phyloP scores from a whole-genome alignment of 2,113 vertebrate species.

The Dryoscopus gambensis region DNA sequence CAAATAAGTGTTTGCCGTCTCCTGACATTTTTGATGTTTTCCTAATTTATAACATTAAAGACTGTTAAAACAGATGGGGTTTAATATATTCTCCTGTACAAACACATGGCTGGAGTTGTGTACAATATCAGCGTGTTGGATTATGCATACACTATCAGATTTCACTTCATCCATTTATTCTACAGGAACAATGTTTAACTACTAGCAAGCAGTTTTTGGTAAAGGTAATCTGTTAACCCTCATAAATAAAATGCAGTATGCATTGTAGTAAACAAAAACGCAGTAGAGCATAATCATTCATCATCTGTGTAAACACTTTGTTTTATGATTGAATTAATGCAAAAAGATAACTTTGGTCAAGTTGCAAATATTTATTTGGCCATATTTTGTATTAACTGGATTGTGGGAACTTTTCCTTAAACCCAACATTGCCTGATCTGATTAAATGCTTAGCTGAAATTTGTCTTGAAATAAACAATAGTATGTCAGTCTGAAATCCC shows the following conservation, averaged over 20 bases:
- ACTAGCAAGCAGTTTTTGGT: background rate
- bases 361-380: background rate
- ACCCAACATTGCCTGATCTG: fast-evolving
- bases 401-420: background rate
- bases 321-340: background rate
- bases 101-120: conserved; percentile 73
- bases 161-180: conserved; percentile 10
- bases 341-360: background rate
- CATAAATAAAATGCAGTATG: background rate
- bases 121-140: conserved; percentile 50
- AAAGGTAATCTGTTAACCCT: background rate
- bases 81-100: conserved; percentile 76
- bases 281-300: background rate
- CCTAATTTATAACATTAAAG: conserved; percentile 79
- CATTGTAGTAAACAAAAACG: background rate
- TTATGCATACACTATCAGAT: conserved; percentile 57
- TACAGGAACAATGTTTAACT: conserved; percentile 3
- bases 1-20: conserved; percentile 63
- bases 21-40: conserved; percentile 73
- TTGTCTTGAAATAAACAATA: background rate
- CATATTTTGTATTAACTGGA: background rate
- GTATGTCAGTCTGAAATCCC: background rate
- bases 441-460: background rate
- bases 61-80: conserved; percentile 79
- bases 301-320: background rate